Base-by-base conservation (phyloP, 2,888 invertebrate species). In the Hermodice carunculata region DNA sequence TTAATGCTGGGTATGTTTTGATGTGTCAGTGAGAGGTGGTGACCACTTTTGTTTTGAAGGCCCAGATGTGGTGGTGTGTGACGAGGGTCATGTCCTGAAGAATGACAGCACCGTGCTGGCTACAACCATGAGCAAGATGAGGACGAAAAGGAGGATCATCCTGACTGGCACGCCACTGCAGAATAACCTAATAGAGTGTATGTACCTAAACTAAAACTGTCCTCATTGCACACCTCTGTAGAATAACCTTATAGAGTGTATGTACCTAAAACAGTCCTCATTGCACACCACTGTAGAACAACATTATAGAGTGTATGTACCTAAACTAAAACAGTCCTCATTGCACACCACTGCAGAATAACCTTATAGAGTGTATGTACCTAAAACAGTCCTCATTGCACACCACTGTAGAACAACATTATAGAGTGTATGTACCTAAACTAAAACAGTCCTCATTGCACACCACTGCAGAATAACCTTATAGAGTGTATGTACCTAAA, bases 101-200 rank as follows among this genome's bases (percentile, higher is more conserved):
- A 98, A 98, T 84, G 94, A 95, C 85, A 92, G 93, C 82, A 94
- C 96, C 0, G 92, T 93, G 34, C 87, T 97, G 0, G 94, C 95
- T 60, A 93, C 95, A 67, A 75, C 78, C 29, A 94, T 98, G 90
- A 93, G 92, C 78, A 88, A 90, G 68, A 91, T 99, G 74, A 90
- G 88, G 80, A 94, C 96, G 1, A 86, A 88, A n/a, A 89, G 98
- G 17, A 90, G 98, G 70, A 92, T 99, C 62, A 95, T 98, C 11
- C 90, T 98, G 49, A 98, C 98, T 0, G 98, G 98, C 58, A 99
- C 99, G 0, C 99, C 99, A 1, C 88, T 99, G 61, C 99, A 99
- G 85, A 99, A 99, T 85, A 98, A 98, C 88, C 90, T 86, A 8
- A 71, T 78, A 24, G 86, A 86, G 76, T 86, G 85, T 85, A 71